Evolutionary conservation across 2,888 invertebrate genomes (phyloP), one percentile per base, ranked within the genome.

Genomic region (Limnephilus rhombicus): DNA sequence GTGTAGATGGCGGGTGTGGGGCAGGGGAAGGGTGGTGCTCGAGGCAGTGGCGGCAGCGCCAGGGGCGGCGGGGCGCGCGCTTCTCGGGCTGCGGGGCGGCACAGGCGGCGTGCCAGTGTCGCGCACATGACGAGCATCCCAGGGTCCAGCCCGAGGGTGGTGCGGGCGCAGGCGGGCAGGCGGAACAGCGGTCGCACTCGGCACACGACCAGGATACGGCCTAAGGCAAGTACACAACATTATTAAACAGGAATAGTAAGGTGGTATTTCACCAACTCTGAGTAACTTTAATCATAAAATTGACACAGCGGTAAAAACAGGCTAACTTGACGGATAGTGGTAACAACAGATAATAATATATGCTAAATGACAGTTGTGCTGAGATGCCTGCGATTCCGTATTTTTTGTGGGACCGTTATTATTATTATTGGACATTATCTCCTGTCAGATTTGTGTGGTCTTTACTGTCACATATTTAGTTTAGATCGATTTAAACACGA

Each of bases 121-220:
- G 94, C 80, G 94, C 90, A 94, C 95, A 95, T 88, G 94, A 94
- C 82, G 94, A 93, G 94, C 95, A 96, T 94, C 95, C 95, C 94
- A 95, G 94, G 94, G 94, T 94, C 95, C 95, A 95, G 49, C 92
- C 91, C 80, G 92, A 83, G 31, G 53, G n/a, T 1, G 34, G n/a
- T 24, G 86, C 81, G 24, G 45, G 41, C 3, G 89, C 83, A 0
- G 85, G 41, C 94, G 94, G 94, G 94, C 96, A 96, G 94, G 94
- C 94, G 85, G 91, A 93, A 94, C 96, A 96, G 94, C 94, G 94
- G 92, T 95, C 94, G 94, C 96, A 96, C 94, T 95, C 95, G 92
- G 95, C 95, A 94, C 96, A 96, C 93, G 94, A 95, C 96, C 96
- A 96, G 85, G 95, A 95, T 93, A 94, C 93, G 92, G 94, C 94